Evolutionary conservation across 2,888 invertebrate genomes (phyloP).

Genomic region (Drosophila mayaguana): DNA sequence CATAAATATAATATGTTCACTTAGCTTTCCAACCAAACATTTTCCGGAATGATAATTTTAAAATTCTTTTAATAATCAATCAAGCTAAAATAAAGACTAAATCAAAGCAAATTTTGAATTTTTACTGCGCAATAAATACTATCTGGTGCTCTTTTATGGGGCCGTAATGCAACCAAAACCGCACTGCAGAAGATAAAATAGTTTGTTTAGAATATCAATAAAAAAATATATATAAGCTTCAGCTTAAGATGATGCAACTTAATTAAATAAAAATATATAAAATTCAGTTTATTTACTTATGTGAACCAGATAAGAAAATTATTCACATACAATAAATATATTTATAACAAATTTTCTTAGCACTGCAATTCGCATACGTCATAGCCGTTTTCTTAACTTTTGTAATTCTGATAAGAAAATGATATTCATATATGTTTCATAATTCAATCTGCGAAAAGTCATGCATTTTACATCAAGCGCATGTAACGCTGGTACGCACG

Average conservation of each 20-base stretch:
- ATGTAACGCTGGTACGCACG: constrained; percentile 1
- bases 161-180: background rate
- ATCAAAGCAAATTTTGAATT: background rate
- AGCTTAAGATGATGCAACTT: no score
- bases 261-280: no score
- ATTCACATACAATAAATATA: no score
- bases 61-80: background rate
- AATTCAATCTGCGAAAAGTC: background rate
- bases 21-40: background rate
- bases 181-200: no score
- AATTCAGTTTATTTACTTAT: no score
- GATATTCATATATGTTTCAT: background rate
- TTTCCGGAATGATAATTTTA: background rate
- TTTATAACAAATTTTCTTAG: no score
- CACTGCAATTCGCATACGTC: no score
- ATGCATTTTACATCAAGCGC: background rate
- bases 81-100: background rate
- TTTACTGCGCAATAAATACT: background rate
- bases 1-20: constrained; percentile 6
- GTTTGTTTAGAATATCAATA: no score
- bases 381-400: background rate
- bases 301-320: no score
- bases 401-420: background rate
- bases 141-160: background rate
- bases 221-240: no score